phyloP scores from a whole-genome alignment of 2,888 invertebrate genomes.

The Torymus aiolomorphi region DNA sequence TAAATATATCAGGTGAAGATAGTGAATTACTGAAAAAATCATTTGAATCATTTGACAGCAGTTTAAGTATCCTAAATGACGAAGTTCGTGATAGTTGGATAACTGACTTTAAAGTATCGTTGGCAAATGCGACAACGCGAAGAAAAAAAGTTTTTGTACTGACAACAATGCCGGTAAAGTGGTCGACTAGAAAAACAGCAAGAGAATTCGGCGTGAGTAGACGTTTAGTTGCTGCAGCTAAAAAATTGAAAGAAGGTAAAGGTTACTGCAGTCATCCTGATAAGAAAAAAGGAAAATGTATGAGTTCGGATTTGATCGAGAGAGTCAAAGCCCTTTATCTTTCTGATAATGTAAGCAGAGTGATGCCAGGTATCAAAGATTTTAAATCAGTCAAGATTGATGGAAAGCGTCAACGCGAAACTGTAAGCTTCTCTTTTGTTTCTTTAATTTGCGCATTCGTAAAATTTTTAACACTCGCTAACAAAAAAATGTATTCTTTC shows the following conservation, averaged over 20 bases:
- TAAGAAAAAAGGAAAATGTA: neutral
- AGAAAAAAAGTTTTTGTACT: too few relatives aligned
- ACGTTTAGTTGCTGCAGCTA: neutral
- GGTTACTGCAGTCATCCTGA: neutral
- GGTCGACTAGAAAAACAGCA: too few relatives aligned
- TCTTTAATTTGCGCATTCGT: neutral
- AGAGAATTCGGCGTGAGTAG: slow-evolving; percentile 1
- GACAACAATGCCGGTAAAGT: too few relatives aligned
- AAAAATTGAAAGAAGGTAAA: neutral
- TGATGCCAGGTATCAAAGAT: slow-evolving; percentile 51
- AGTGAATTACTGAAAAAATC: too few relatives aligned
- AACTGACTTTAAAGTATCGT: too few relatives aligned
- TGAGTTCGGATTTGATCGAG: slow-evolving; percentile 13
- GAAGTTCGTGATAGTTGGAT: too few relatives aligned
- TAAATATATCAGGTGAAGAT: too few relatives aligned
- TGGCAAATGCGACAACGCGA: too few relatives aligned
- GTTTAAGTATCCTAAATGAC: too few relatives aligned
- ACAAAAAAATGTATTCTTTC: too few relatives aligned
- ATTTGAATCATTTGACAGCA: too few relatives aligned
- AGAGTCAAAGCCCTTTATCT: slow-evolving; percentile 40
- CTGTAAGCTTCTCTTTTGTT: slow-evolving; percentile 12
- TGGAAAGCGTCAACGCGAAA: slow-evolving; percentile 36
- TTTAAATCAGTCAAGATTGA: slow-evolving; percentile 45
- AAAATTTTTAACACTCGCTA: neutral
- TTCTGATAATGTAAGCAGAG: slow-evolving; percentile 37